Evolutionary conservation across 1,140 invertebrate genomes (phyloP).

Genomic region (Colletes latitarsis): DNA sequence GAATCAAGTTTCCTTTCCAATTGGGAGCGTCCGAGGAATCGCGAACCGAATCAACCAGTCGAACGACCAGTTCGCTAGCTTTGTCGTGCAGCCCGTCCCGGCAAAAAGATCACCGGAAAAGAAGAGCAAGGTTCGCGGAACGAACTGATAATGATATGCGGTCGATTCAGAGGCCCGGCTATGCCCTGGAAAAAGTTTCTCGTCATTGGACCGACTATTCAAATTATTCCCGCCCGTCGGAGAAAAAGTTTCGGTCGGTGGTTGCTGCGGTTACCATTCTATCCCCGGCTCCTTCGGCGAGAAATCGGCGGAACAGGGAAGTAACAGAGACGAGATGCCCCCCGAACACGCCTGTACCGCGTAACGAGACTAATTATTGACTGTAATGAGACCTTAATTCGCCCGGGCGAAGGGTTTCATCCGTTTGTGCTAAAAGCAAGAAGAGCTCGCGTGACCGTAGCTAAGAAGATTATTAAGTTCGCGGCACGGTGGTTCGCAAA

Average conservation of each 20-base stretch:
- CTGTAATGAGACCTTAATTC: not conserved
- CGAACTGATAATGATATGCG: slow-evolving; percentile 63
- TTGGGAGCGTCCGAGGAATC: slow-evolving; percentile 13
- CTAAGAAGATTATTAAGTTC: slow-evolving; percentile 46
- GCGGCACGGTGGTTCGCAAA: slow-evolving; percentile 1
- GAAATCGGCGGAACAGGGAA: not conserved
- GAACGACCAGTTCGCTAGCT: not conserved
- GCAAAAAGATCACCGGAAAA: slow-evolving; percentile 36
- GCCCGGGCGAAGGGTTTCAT: not conserved
- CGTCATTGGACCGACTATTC: slow-evolving; percentile 61
- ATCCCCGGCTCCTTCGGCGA: slow-evolving; percentile 17
- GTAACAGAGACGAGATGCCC: not conserved
- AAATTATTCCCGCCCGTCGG: slow-evolving; percentile 57
- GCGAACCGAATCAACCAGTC: slow-evolving; percentile 21
- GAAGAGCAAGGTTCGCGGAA: slow-evolving; percentile 37
- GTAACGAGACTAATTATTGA: slow-evolving; percentile 7
- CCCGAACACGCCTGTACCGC: not conserved
- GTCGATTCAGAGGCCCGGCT: slow-evolving; percentile 39
- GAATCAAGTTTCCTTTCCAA: slow-evolving; percentile 34
- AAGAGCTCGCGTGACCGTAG: not conserved
- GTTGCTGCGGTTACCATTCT: slow-evolving; percentile 39
- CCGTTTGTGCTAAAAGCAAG: not conserved
- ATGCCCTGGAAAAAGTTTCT: slow-evolving; percentile 61
- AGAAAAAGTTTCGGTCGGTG: slow-evolving; percentile 45
- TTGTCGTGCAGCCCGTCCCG: slow-evolving; percentile 4